Evolutionary conservation across 1,140 invertebrate genomes (phyloP).

Genomic region (Zophobas atratus): DNA sequence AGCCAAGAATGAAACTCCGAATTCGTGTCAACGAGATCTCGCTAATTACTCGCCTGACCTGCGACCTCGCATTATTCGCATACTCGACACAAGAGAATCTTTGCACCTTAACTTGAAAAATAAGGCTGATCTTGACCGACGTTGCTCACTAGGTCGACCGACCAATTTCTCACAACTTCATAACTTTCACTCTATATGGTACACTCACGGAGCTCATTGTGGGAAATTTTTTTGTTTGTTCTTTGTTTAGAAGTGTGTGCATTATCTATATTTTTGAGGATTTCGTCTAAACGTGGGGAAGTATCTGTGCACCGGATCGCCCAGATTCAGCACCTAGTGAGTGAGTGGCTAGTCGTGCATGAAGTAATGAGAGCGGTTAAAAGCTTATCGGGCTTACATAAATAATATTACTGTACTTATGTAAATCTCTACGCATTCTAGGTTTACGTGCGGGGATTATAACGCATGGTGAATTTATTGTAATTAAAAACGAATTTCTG

Average conservation of each 20-base stretch:
- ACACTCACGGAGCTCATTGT: slow-evolving; percentile 35
- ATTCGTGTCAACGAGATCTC: background rate
- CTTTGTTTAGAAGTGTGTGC: slow-evolving; percentile 6
- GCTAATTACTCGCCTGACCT: background rate
- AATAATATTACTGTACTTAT: background rate
- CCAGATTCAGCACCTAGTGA: background rate
- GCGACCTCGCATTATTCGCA: background rate
- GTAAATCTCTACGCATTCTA: slow-evolving; percentile 3
- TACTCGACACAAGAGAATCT: background rate
- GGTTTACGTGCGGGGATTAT: background rate
- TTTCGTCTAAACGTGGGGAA: background rate
- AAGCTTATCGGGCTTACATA: background rate
- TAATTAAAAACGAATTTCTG: too few species aligned
- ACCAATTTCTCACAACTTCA: slow-evolving; percentile 52
- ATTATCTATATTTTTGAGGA: background rate
- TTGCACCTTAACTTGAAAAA: background rate
- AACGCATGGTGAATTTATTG: too few species aligned
- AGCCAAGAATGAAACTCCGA: too few species aligned
- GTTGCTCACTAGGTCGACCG: slow-evolving; percentile 41
- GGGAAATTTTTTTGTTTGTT: slow-evolving; percentile 31
- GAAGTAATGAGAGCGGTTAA: too few species aligned
- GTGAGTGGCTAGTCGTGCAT: background rate
- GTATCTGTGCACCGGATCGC: background rate
- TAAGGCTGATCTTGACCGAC: slow-evolving; percentile 23
- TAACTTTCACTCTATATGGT: slow-evolving; percentile 50